Percentiles rank a stretch among this genome's conserved stretches.
Conservation (phyloP, 2,113 vertebrate genomes). For the Aix galericulata region DNA sequence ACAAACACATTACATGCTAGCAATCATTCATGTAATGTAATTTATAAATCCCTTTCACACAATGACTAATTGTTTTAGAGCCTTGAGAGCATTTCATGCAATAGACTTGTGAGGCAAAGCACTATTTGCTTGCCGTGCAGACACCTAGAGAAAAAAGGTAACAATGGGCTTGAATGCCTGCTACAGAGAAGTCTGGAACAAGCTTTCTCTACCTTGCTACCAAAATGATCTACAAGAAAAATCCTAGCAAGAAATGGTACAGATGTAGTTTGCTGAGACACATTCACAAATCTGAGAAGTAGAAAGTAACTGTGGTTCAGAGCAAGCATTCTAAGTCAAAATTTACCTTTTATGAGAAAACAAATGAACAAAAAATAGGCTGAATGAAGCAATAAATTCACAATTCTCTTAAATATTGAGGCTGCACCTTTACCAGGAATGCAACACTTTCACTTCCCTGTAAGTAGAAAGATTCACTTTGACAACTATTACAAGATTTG, state of each 20-base stretch:
- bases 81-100: neutral
- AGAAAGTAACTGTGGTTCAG: neutral
- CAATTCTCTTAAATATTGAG: neutral
- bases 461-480: neutral
- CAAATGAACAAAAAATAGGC: neutral
- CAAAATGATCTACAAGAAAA: neutral
- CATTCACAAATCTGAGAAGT: neutral
- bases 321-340: neutral
- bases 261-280: neutral
- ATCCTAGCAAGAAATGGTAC: neutral
- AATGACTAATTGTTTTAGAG: neutral
- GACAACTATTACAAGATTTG: neutral
- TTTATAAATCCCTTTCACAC: neutral
- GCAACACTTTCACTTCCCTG: neutral
- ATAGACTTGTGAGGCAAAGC: neutral
- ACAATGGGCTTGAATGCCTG: neutral
- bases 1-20: accelerated
- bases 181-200: neutral
- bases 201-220: neutral
- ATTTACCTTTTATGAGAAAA: neutral
- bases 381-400: neutral
- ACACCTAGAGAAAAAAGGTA: neutral
- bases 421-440: neutral
- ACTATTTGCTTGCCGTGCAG: neutral
- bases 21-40: neutral